Base-by-base conservation (phyloP, 2,888 invertebrate genomes). In the Pterostichus niger region DNA sequence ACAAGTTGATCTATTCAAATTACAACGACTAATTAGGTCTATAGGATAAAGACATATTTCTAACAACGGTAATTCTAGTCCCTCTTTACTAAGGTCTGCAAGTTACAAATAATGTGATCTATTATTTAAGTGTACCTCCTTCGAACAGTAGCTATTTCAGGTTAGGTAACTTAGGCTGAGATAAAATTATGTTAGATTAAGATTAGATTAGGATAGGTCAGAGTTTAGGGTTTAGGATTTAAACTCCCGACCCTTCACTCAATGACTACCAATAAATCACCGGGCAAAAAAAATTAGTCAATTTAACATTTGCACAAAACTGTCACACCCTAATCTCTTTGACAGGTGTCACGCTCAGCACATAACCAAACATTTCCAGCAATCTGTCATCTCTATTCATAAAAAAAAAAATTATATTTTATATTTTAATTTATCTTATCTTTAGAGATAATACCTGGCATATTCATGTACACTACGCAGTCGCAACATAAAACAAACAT, bases 191-290 rank as follows among this genome's bases (percentile, higher is more conserved):
- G 24, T 56, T 56, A 56, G 24, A 56, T 15, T 56, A 24, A 56
- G 24, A 56, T 56, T 56, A 56, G 24, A 56, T 56, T 56, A 56
- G 13, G n/a, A 10, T n/a, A 49, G 49, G 49, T 49, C 49, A 49
- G 1, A 56, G 17, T 52, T 52, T 52, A 52, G 17, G 56, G 56
- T 56, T 17, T 6, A 5, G 56, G 15, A 56, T 17, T 15, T 24
- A 24, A 24, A 24, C 24, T n/a, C 24, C 24, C 3, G 24, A 24
- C 24, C 24, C 24, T 24, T 24, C 24, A 24, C 24, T 24, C 24
- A 24, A 24, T 24, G 24, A 24, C 17, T 56, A 11, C 56, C 17
- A n/a, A 56, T 56, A 56, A 56, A 56, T 56, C 56, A 49, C n/a
- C 6, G 4, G n/a, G 10, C 13, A 11, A 49, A 49, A 49, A n/a